Evolutionary conservation across 2,113 vertebrate species (phyloP).

Genomic region (Neodontobutis hainanensis): DNA sequence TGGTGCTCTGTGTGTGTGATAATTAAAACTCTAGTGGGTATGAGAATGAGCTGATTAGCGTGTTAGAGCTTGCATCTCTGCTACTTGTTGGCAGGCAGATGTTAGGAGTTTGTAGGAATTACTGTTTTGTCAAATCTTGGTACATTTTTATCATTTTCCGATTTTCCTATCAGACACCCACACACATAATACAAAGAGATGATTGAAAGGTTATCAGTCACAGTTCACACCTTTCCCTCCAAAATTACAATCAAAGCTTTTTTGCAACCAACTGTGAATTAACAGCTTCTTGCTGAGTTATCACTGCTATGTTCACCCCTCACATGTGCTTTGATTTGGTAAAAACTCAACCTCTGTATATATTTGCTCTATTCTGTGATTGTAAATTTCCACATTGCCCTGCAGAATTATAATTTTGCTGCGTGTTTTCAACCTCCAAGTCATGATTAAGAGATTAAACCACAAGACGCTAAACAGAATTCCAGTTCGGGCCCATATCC

Average conservation of each 20-base stretch:
- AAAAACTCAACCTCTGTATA: conserved; percentile 5
- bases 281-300: neutral
- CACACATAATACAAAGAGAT: neutral
- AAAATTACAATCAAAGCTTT: conserved; percentile 4
- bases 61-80: conserved; percentile 73
- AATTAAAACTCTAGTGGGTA: conserved; percentile 67
- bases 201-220: neutral
- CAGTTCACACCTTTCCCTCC: neutral
- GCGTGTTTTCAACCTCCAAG: conserved; percentile 38
- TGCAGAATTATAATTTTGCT: conserved; percentile 31
- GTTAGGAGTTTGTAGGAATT: conserved; percentile 9
- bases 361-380: conserved; percentile 25
- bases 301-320: neutral
- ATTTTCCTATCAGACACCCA: neutral
- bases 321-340: conserved; percentile 8
- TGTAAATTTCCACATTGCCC: conserved; percentile 34
- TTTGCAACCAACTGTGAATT: conserved; percentile 1
- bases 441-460: conserved; percentile 63
- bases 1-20: conserved; percentile 48
- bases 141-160: conserved; percentile 11
- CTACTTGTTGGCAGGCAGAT: conserved; percentile 58
- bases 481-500: conserved; percentile 62
- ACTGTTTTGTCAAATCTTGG: conserved; percentile 14
- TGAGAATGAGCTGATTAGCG: conserved; percentile 68
- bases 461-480: conserved; percentile 60